A percentile compares a stretch with the other conserved stretches of the same genome.
phyloP scores from a whole-genome alignment of 37 sponge, comb jelly and placozoan species.

The Tethya wilhelma region DNA sequence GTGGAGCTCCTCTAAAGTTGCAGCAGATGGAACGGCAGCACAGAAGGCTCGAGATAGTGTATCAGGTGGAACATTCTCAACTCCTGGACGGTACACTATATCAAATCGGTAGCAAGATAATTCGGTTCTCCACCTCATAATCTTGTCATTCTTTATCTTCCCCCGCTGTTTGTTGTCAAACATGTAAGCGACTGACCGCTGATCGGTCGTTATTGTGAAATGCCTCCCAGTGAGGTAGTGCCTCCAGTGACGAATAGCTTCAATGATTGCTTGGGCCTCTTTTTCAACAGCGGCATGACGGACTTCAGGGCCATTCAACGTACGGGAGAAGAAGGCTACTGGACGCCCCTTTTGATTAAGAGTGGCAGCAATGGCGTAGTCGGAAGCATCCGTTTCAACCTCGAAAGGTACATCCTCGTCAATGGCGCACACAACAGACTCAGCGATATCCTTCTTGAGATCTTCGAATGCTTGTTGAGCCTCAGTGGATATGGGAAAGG shows the following conservation, averaged over 20 bases:
- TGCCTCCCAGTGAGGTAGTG: slow-evolving; percentile 20
- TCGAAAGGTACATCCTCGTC: slow-evolving; percentile 2
- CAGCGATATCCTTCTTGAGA: neutral
- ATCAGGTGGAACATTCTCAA: slow-evolving; percentile 15
- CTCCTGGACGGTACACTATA: slow-evolving; percentile 20
- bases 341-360: slow-evolving; percentile 17
- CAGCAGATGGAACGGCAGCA: slow-evolving; percentile 15
- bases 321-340: slow-evolving; percentile 8
- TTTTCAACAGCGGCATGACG: slow-evolving; percentile 19
- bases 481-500: neutral
- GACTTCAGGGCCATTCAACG: slow-evolving; percentile 1
- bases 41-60: slow-evolving; percentile 8
- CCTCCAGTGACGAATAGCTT: slow-evolving; percentile 11
- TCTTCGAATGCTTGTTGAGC: neutral
- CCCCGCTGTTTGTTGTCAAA: slow-evolving; percentile 2
- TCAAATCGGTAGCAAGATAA: slow-evolving; percentile 22
- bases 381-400: slow-evolving; percentile 12
- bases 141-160: slow-evolving; percentile 8
- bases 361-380: slow-evolving; percentile 22
- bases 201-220: slow-evolving; percentile 7
- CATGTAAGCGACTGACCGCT: neutral
- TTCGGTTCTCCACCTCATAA: slow-evolving; percentile 26
- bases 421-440: slow-evolving; percentile 5
- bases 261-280: slow-evolving; percentile 8
- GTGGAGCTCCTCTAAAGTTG: neutral